Evolutionary conservation across 2,797 vertebrate genomes (phyloP).

Genomic region (Danio choprae): DNA sequence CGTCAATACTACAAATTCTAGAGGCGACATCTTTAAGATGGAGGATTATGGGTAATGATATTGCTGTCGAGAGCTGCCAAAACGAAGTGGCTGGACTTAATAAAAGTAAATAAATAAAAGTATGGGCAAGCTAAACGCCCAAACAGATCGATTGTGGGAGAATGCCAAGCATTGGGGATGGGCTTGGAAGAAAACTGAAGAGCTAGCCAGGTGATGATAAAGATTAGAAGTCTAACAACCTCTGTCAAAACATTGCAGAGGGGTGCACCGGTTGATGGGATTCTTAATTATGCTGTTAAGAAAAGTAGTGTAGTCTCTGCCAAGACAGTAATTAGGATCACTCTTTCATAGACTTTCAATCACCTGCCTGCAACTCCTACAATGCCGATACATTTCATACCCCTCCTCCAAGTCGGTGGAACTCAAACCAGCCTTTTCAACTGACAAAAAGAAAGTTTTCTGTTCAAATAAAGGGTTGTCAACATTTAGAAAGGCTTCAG

Average conservation of each 20-base stretch:
- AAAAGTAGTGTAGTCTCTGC: constrained; percentile 52
- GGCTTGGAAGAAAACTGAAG: constrained; percentile 35
- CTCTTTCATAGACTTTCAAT: constrained; percentile 46
- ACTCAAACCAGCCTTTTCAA: constrained; percentile 20
- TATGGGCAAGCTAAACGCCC: background rate
- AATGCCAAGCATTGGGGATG: background rate
- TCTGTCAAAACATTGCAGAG: constrained; percentile 60
- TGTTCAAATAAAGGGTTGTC: constrained; percentile 39
- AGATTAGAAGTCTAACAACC: constrained; percentile 55
- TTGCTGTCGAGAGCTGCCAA: constrained; percentile 40
- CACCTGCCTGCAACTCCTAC: constrained; percentile 37
- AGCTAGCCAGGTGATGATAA: constrained; percentile 48
- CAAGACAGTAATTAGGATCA: constrained; percentile 57
- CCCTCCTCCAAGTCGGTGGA: constrained; percentile 5
- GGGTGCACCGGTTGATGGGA: constrained; percentile 23
- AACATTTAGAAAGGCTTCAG: constrained; percentile 1
- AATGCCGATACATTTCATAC: constrained; percentile 18
- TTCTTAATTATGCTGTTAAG: constrained; percentile 59
- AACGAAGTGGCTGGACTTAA: constrained; percentile 49
- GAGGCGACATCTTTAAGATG: constrained; percentile 39
- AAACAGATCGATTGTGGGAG: constrained; percentile 53
- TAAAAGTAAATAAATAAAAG: constrained; percentile 62
- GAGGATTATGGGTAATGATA: constrained; percentile 54
- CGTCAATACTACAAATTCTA: constrained; percentile 46
- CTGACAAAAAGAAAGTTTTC: constrained; percentile 27